Evolutionary conservation across 2,113 vertebrate species (phyloP), one percentile per base, ranked within the genome.

Genomic region (Dinomys branickii): DNA sequence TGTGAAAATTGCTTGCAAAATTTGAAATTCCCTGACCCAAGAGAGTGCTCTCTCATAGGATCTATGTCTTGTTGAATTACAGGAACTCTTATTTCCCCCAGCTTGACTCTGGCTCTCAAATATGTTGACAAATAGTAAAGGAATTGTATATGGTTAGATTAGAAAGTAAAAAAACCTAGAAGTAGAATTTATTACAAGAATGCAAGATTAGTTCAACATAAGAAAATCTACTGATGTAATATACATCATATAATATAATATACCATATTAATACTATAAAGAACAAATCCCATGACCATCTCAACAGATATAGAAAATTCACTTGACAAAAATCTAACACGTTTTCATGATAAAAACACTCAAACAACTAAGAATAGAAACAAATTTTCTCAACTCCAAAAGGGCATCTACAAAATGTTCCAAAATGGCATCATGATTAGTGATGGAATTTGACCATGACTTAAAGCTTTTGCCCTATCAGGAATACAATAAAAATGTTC

Each of bases 161-260:
- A 47, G 5, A 89, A 85, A 91, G 78, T 63, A 88, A 75, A 94
- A 94, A 95, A 30, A 86, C 59, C 80, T 85, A 1, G 17, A 91
- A 92, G 73, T 92, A 5, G 20, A 81, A 75, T 73, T 59, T 88
- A 81, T 56, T 35, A 1, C 50, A 87, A 56, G n/a, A 95, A 93
- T 50, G 14, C 69, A 90, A 95, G 63, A 1, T 52, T 93, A 44
- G 50, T 10, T 85, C 69, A 88, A 85, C 35, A 6, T 69, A 71
- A 47, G n/a, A 35, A 88, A 65, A 61, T 58, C 12, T 78, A 87
- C 54, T 8, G 56, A n/a, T 65, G 47, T 52, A 28, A 59, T 73
- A 80, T 35, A 77, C 28, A 19, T 61, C 26, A 84, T 20, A 44
- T 4, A 50, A 47, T 58, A 44, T 67, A 44, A 77, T 61, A 85